These are phyloP conservation scores for Poecilia picta DNA, from an alignment of 2,797 vertebrate species.

Conservation along the genomic window DNA sequence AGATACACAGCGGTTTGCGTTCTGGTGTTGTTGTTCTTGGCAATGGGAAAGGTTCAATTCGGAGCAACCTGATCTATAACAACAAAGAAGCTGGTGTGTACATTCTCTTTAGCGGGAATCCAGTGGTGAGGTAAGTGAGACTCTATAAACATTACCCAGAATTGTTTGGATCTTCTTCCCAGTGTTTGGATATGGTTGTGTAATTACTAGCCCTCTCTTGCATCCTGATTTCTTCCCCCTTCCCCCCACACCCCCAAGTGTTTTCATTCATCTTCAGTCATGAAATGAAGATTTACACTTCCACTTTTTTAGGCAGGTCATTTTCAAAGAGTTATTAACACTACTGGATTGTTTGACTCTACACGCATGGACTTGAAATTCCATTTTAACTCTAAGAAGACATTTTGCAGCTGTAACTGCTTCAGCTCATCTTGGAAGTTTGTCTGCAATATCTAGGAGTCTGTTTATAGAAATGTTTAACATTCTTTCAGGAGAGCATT, in stretches of 20 bases:
- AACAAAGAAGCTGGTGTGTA: conserved; percentile 97
- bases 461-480: background rate
- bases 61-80: conserved; percentile 92
- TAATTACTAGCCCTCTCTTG: background rate
- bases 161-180: background rate
- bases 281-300: background rate
- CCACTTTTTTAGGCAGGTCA: background rate
- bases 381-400: background rate
- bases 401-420: background rate
- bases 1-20: conserved; percentile 92
- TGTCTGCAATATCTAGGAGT: background rate
- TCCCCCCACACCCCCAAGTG: background rate
- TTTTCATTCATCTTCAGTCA: background rate
- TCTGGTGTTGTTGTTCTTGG: conserved; percentile 92
- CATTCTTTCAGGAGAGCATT: background rate
- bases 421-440: background rate
- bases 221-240: background rate
- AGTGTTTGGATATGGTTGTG: background rate
- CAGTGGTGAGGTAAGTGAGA: conserved; percentile 86
- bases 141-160: background rate
- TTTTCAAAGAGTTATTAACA: background rate
- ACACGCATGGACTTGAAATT: background rate
- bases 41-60: conserved; percentile 91
- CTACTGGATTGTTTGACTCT: background rate
- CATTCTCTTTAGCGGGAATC: conserved; percentile 92